These are phyloP conservation scores for Hypotaenidia philippensis DNA, from an alignment of 2,797 vertebrate species.

Conservation along the genomic window DNA sequence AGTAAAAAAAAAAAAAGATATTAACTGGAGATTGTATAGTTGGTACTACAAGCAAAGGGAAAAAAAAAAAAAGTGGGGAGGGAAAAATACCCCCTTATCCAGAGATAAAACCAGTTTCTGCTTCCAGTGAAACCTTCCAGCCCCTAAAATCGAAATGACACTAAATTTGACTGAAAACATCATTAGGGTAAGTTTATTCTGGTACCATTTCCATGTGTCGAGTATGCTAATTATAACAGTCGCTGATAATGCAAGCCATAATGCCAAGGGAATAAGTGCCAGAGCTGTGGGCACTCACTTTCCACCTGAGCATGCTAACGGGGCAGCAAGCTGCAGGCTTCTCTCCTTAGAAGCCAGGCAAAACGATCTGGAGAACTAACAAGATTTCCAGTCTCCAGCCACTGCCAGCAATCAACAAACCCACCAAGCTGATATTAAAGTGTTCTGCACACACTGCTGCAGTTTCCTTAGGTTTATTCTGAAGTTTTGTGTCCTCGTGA, in stretches of 20 bases:
- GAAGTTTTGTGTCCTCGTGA: not conserved
- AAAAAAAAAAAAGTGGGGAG: fast-evolving
- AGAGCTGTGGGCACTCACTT: not conserved
- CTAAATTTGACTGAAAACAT: not conserved
- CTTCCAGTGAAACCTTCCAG: not conserved
- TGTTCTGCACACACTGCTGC: not conserved
- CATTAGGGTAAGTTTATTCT: not conserved
- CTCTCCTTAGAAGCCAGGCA: not conserved
- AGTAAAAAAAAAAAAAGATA: not conserved
- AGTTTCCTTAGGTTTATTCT: not conserved
- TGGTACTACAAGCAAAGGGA: not conserved
- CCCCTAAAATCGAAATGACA: not conserved
- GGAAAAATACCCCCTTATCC: not conserved
- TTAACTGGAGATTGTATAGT: not conserved
- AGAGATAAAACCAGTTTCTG: not conserved
- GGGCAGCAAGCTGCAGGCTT: not conserved
- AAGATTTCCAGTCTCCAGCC: not conserved
- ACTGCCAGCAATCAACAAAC: not conserved
- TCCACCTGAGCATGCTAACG: not conserved
- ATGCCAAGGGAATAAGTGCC: not conserved
- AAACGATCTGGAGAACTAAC: not conserved
- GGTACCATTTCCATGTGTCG: not conserved
- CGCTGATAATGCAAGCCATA: not conserved
- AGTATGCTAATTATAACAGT: not conserved
- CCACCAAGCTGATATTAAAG: not conserved